Base-by-base conservation (phyloP, 2,888 invertebrate species). In the Phyllotreta cruciferae region DNA sequence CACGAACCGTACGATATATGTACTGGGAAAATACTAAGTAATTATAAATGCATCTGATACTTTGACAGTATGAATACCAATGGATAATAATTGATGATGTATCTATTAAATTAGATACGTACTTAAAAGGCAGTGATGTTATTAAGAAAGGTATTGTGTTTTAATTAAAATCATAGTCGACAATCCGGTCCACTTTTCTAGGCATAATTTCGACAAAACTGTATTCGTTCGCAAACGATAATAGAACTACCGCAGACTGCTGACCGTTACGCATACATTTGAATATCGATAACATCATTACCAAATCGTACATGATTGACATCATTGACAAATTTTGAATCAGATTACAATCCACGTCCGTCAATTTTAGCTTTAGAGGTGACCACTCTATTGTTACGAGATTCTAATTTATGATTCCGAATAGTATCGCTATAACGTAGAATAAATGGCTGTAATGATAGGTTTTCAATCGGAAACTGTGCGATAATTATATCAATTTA, bases 271-370 rank as follows among this genome's bases (percentile, higher is more conserved):
- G 14, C 47, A 47, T 49, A 35, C n/a, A 49, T 49, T 49, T n/a
- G 49, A 49, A 49, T 49, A 49, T 35, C 49, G 39, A 39, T 47
- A 47, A 49, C 14, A 39, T 13, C 47, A 36, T 57, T 57, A 49
- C 38, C n/a, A 57, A 57, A 57, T 57, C 37, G 11, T 3, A 24
- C 6, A 39, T 57, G 56, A 57, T 49, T 57, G 56, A 57, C 56
- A 41, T 57, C 36, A 57, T 57, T 47, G 56, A 57, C 56, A 57
- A 57, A 57, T 57, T 56, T 56, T 36, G 56, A 47, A 45, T 7
- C 36, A 56, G 56, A 56, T 56, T 56, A 56, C 13, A 14, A 56
- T 56, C 14, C 56, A 45, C 45, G 47, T 47, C 49, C 49, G 56
- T 57, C 56, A 57, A 8, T 57, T 56, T 57, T 49, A 49, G 14